Percentiles rank a stretch among this genome's conserved stretches.
These are phyloP conservation scores for Megaustenia siamemsis DNA, from an alignment of 2,888 invertebrate species.

Conservation along the genomic window DNA sequence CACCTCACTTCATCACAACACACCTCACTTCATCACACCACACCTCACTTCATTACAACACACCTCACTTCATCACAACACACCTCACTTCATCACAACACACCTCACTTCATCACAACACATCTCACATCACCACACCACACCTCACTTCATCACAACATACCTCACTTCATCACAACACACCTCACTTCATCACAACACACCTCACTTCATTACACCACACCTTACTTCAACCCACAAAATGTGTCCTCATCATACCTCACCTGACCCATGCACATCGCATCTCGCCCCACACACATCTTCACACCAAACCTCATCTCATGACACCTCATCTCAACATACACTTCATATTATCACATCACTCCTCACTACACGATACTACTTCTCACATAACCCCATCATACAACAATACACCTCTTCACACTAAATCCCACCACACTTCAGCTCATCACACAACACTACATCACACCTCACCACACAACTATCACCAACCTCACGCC, in stretches of 20 bases:
- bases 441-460: constrained; percentile 12
- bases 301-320: background rate
- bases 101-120: too few relatives aligned
- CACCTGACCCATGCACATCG: constrained; percentile 12
- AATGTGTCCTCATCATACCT: constrained; percentile 19
- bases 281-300: constrained; percentile 13
- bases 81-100: too few relatives aligned
- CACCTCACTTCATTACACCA: constrained; percentile 13
- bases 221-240: constrained; percentile 25
- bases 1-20: too few relatives aligned
- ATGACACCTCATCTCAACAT: background rate
- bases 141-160: background rate
- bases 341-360: background rate
- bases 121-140: too few relatives aligned
- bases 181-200: constrained; percentile 32
- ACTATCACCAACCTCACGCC: constrained; percentile 31
- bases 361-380: background rate
- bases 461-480: constrained; percentile 32
- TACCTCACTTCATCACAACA: constrained; percentile 36
- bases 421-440: background rate
- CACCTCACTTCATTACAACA: too few relatives aligned
- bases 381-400: constrained; percentile 33
- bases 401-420: background rate
- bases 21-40: too few relatives aligned
- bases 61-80: too few relatives aligned